Evolutionary conservation across 2,888 invertebrate species (phyloP).

Genomic region (Heliconius ethilla): DNA sequence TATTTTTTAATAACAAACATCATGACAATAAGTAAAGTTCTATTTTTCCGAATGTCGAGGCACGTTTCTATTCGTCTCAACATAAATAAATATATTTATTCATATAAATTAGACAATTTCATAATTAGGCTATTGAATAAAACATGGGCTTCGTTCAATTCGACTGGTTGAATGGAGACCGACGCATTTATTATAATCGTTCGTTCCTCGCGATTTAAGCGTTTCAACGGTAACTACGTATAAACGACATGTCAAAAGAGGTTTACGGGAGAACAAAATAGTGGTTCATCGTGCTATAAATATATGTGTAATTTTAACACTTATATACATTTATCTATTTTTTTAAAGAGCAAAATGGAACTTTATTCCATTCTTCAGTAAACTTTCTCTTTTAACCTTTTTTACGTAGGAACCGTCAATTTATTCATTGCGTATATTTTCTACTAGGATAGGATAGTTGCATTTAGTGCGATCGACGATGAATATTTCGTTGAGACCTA

Average conservation of each 20-base stretch:
- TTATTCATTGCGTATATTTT: constrained; percentile 57
- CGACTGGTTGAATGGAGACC: constrained; percentile 32
- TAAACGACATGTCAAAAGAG: too few species aligned
- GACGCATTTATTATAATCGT: constrained; percentile 56
- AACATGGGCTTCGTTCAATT: constrained; percentile 37
- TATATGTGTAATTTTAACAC: too few species aligned
- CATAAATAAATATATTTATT: constrained; percentile 39
- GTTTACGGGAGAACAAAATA: too few species aligned
- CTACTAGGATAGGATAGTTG: constrained; percentile 62
- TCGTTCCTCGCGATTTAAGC: constrained; percentile 64
- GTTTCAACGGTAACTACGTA: constrained; percentile 32
- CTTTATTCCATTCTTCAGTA: too few species aligned
- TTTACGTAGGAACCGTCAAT: too few species aligned
- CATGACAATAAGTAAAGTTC: constrained; percentile 76
- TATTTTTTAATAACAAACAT: constrained; percentile 52
- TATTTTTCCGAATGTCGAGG: constrained; percentile 64
- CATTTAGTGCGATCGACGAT: constrained; percentile 54
- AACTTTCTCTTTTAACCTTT: too few species aligned
- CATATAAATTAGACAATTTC: constrained; percentile 36
- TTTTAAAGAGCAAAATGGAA: too few species aligned
- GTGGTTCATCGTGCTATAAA: too few species aligned
- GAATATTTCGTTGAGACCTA: constrained; percentile 33
- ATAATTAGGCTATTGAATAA: constrained; percentile 33
- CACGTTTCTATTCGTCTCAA: constrained; percentile 35
- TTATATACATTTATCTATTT: too few species aligned